Evolutionary conservation across 1,140 invertebrate species (phyloP), one percentile per base, ranked within the genome.

Genomic region (Dysdera silvatica): DNA sequence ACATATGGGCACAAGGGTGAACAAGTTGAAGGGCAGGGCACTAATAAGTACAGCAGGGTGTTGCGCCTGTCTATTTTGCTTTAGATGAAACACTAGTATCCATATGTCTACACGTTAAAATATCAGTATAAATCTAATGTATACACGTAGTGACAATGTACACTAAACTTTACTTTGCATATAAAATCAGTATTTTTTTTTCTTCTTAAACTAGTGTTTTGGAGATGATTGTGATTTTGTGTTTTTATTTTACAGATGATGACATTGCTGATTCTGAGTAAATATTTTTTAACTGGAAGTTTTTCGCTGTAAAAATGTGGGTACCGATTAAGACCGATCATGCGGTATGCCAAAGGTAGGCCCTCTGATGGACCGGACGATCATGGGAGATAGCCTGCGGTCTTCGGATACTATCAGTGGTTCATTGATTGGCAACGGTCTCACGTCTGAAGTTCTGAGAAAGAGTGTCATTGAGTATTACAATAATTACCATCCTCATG

Each of bases 401-500:
- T 59, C 55, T 24, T 58, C 48, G 28, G 62, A 58, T 35, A 65
- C n/a, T 33, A 65, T 65, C 47, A 24, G 52, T 41, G 61, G 53
- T 40, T 63, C 53, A 20, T 28, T 58, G n/a, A 45, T 58, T 53
- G 64, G 64, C 31, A 64, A 60, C 23, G 60, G 60, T 41, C 33
- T 67, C 8, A 67, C 61, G n/a, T 67, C 66, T 23, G 66, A 67
- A 24, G 33, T 67, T 5, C 33, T 67, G 20, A 33, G 66, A 29
- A 61, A 60, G 14, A n/a, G 66, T n/a, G 56, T 61, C 20, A 51
- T 64, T 4, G 51, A 67, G 54, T 67, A 67, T 23, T 67, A 67
- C 40, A 61, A 61, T 49, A 67, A 61, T n/a, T 67, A 56, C 49
- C 55, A 61, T 35, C 65, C 65, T 3, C 65, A 61, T 49, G 33